Evolutionary conservation across 2,888 invertebrate genomes (phyloP).

Genomic region (Anticlea derivata): DNA sequence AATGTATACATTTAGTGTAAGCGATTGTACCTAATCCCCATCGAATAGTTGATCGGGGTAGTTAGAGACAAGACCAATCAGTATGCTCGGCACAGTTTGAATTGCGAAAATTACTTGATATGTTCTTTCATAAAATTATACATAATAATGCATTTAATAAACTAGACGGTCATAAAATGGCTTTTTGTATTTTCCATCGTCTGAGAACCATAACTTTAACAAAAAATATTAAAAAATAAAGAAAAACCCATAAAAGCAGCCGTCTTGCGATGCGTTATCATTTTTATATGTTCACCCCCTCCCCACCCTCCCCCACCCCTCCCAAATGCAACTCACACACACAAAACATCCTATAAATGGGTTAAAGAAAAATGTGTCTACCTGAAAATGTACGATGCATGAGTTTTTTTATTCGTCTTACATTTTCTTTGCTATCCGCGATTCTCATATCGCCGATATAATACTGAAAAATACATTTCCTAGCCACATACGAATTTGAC

Average conservation of each 20-base stretch:
- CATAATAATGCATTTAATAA: constrained; percentile 19
- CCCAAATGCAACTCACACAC: constrained; percentile 65
- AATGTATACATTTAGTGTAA: too few species aligned
- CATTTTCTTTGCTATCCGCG: constrained; percentile 83
- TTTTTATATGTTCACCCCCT: constrained; percentile 78
- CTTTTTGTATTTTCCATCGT: constrained; percentile 31
- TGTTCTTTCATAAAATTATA: constrained; percentile 5
- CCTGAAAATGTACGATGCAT: constrained; percentile 83
- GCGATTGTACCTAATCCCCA: too few species aligned
- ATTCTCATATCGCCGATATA: constrained; percentile 84
- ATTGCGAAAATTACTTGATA: not conserved
- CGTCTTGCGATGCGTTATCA: constrained; percentile 84
- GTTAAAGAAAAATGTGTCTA: constrained; percentile 84
- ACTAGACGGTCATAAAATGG: constrained; percentile 33
- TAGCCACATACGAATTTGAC: constrained; percentile 47
- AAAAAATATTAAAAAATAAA: constrained; percentile 81
- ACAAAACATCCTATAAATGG: constrained; percentile 75
- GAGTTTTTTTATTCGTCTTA: constrained; percentile 78
- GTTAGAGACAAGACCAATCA: not conserved
- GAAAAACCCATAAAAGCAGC: constrained; percentile 82
- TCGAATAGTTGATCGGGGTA: not conserved
- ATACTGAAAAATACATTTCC: constrained; percentile 82
- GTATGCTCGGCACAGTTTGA: not conserved
- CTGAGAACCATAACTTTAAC: constrained; percentile 55
- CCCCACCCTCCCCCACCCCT: constrained; percentile 60